These are phyloP conservation scores for Cheilinus undulatus DNA, from an alignment of 2,113 vertebrate species.

Conservation along the genomic window DNA sequence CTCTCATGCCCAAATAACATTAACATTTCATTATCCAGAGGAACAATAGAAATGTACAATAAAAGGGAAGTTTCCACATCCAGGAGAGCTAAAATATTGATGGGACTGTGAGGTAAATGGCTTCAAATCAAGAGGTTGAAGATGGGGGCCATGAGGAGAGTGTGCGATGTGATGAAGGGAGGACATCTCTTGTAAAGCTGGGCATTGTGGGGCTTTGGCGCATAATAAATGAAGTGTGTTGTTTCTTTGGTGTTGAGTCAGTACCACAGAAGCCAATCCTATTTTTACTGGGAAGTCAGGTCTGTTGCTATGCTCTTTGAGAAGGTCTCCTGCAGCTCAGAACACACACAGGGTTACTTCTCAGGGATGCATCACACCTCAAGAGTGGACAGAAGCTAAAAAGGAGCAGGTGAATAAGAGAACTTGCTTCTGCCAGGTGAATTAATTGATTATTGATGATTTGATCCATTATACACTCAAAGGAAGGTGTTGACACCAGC, in stretches of 20 bases:
- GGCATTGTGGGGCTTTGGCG: slow-evolving; percentile 77
- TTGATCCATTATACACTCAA: slow-evolving; percentile 73
- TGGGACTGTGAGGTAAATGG: slow-evolving; percentile 75
- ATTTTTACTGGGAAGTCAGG: slow-evolving; percentile 84
- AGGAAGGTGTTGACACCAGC: slow-evolving; percentile 73
- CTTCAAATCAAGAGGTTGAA: slow-evolving; percentile 58
- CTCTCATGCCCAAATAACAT: slow-evolving; percentile 64
- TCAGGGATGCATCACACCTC: slow-evolving; percentile 72
- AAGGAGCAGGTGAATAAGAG: slow-evolving; percentile 29
- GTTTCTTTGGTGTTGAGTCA: slow-evolving; percentile 74
- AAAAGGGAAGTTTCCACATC: slow-evolving; percentile 61
- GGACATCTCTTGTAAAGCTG: slow-evolving; percentile 79
- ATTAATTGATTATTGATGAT: slow-evolving; percentile 83
- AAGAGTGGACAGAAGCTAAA: slow-evolving; percentile 56
- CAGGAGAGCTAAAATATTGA: slow-evolving; percentile 80
- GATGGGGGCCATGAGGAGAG: slow-evolving; percentile 60
- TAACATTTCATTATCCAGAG: slow-evolving; percentile 79
- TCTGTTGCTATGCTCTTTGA: slow-evolving; percentile 86
- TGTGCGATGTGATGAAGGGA: slow-evolving; percentile 58
- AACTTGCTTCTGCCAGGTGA: slow-evolving; percentile 51
- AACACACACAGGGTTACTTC: slow-evolving; percentile 44
- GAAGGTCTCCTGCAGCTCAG: slow-evolving; percentile 70
- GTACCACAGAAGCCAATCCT: slow-evolving; percentile 81
- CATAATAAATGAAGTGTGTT: slow-evolving; percentile 84
- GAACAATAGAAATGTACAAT: slow-evolving; percentile 75